Evolutionary conservation across 2,888 invertebrate genomes (phyloP).

Genomic region (Capitulum mitella): DNA sequence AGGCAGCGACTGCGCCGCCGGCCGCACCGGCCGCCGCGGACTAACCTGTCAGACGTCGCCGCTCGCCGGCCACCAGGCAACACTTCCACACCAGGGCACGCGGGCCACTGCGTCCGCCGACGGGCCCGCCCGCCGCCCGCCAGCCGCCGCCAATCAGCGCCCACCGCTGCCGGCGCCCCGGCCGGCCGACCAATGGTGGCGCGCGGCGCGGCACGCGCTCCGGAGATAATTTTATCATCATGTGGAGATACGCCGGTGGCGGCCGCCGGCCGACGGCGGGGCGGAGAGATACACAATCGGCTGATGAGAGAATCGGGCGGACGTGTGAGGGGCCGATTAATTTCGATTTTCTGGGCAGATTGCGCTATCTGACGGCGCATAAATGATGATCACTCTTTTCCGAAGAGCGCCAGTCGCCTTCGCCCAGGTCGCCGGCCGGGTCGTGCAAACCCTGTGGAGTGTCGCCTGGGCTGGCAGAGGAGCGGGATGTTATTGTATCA

Average conservation of each 20-base stretch:
- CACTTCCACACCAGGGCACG: not conserved
- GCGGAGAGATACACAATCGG: not conserved
- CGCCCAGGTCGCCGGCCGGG: too few species aligned
- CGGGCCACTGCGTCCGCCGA: slow-evolving; percentile 5
- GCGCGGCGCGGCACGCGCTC: not conserved
- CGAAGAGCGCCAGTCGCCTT: too few species aligned
- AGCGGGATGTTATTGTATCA: too few species aligned
- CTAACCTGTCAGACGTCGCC: not conserved
- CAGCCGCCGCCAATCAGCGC: not conserved
- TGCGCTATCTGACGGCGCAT: not conserved
- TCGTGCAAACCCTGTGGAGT: too few species aligned
- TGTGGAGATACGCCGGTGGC: not conserved
- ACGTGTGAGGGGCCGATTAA: not conserved
- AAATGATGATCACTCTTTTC: not conserved
- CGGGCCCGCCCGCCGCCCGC: not conserved
- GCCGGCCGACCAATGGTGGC: not conserved
- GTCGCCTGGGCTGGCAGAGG: too few species aligned
- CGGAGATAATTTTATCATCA: slow-evolving; percentile 8
- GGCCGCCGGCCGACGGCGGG: not conserved
- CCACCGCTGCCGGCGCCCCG: too few species aligned
- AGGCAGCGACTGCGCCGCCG: too few species aligned
- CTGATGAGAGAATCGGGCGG: not conserved
- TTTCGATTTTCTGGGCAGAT: not conserved
- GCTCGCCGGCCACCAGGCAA: not conserved
- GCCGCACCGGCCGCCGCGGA: not conserved